Percentiles rank a stretch among this genome's conserved stretches.
Conservation (phyloP, 2,888 invertebrate genomes). For the Pantelozetes paolii region DNA sequence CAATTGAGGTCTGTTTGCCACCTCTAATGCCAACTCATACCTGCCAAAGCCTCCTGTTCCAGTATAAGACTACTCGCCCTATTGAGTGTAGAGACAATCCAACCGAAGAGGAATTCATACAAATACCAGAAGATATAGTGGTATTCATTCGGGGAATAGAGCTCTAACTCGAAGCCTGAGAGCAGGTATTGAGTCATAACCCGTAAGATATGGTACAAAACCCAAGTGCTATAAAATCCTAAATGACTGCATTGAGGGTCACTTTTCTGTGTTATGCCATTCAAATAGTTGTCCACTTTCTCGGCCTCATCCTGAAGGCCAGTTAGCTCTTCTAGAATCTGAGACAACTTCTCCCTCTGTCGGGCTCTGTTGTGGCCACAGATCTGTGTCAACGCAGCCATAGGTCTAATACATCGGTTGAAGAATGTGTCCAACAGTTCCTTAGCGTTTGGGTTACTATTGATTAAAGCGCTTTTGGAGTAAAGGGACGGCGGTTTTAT, state of each 20-base stretch:
- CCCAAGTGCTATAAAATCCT: slow-evolving; percentile 83
- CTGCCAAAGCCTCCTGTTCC: slow-evolving; percentile 65
- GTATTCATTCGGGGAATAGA: slow-evolving; percentile 93
- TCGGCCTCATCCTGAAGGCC: slow-evolving; percentile 91
- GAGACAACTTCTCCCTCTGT: slow-evolving; percentile 86
- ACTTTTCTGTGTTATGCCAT: slow-evolving; percentile 64
- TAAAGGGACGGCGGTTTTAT: slow-evolving; percentile 71
- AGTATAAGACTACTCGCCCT: slow-evolving; percentile 64
- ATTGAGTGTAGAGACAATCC: slow-evolving; percentile 83
- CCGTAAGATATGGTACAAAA: slow-evolving; percentile 83
- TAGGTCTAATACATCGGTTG: slow-evolving; percentile 76
- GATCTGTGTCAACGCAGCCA: slow-evolving; percentile 67
- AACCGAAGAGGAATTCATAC: slow-evolving; percentile 88
- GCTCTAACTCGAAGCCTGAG: slow-evolving; percentile 88
- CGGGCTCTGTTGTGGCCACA: slow-evolving; percentile 87
- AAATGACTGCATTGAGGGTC: slow-evolving; percentile 67
- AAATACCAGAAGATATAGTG: slow-evolving; percentile 94
- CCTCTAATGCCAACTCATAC: slow-evolving; percentile 45
- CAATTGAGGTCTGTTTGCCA: too few species aligned
- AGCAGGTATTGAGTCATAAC: slow-evolving; percentile 90
- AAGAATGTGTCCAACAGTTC: slow-evolving; percentile 85
- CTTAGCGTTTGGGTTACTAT: slow-evolving; percentile 64
- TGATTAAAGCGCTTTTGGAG: slow-evolving; percentile 41
- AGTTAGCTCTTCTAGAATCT: slow-evolving; percentile 83
- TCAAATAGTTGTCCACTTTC: slow-evolving; percentile 77